Base-by-base conservation (phyloP, 1,140 invertebrate species). In the Trialeurodes vaporariorum region DNA sequence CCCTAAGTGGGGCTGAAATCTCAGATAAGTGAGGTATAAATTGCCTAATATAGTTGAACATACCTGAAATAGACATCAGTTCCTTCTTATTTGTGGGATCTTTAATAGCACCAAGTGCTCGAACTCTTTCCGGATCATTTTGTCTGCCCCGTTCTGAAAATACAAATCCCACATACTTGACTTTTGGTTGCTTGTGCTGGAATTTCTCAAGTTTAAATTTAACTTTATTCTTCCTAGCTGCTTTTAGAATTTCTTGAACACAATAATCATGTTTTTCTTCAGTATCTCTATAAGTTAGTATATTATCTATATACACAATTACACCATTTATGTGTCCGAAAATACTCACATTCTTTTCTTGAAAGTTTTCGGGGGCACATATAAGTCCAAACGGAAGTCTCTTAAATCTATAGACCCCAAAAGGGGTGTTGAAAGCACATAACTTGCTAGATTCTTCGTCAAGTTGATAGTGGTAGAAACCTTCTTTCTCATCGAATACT, bases 131-230 rank as follows among this genome's bases (percentile, higher is more conserved):
- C 2, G 73, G 73, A 68, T 77, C 79, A 66, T 71, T 70, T 68
- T 73, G 67, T 66, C 72, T 76, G 40, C 70, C 75, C 11, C 75
- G 68, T 62, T 68, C 61, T 26, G 70, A 67, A n/a, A 82, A 72
- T 11, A 72, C 62, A 64, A 74, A 70, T 13, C 78, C 78, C 22
- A 80, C 70, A 65, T 76, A 77, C 26, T 69, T 72, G 5, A 78
- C 64, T 49, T 69, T 65, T 27, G 49, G 27, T 27, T 68, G 58
- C 22, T 27, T 25, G 67, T 76, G 72, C 59, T 71, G 26, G 66
- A 76, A 73, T 69, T 78, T 80, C 9, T 74, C 72, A 63, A 64
- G 64, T 70, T 78, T 76, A 9, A 79, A 69, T 64, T 74, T 76
- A 9, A 79, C 27, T 23, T 73, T 72, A 9, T 68, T 73, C 58